These are phyloP conservation scores for Tragelaphus imberbis DNA, from an alignment of 2,113 vertebrate genomes.

Conservation along the genomic window DNA sequence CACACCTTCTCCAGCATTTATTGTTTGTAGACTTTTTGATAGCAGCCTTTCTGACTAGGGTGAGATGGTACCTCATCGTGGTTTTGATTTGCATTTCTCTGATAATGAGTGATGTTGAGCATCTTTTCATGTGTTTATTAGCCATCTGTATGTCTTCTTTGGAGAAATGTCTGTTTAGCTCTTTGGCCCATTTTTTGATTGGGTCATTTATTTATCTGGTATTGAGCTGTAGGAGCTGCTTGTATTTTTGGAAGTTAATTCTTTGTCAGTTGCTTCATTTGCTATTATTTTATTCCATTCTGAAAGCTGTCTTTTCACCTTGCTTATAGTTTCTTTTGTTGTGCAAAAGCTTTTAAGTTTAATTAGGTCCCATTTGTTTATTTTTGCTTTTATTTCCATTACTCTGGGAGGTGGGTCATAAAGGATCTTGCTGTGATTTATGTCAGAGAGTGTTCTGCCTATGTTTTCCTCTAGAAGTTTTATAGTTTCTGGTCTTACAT, in stretches of 20 bases:
- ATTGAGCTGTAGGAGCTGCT: background rate
- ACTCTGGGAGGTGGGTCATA: background rate
- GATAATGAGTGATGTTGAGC: background rate
- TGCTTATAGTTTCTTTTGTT: background rate
- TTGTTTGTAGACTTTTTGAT: background rate
- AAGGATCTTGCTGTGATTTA: background rate
- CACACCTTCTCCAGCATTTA: background rate
- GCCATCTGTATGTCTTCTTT: background rate
- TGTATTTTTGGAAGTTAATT: background rate
- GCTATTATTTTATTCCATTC: background rate
- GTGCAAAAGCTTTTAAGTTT: background rate
- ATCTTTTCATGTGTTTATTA: background rate
- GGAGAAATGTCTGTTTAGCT: background rate
- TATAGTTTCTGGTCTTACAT: background rate
- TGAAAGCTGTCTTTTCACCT: background rate
- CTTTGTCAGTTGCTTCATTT: background rate
- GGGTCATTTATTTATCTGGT: background rate
- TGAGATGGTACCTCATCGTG: background rate
- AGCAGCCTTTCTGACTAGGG: background rate
- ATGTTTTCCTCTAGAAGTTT: background rate
- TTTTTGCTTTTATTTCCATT: background rate
- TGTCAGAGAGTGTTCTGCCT: background rate
- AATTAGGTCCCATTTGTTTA: background rate
- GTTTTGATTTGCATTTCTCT: background rate
- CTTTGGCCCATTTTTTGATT: background rate